Conservation (phyloP, 2,888 invertebrate genomes). For the Arctia plantaginis region DNA sequence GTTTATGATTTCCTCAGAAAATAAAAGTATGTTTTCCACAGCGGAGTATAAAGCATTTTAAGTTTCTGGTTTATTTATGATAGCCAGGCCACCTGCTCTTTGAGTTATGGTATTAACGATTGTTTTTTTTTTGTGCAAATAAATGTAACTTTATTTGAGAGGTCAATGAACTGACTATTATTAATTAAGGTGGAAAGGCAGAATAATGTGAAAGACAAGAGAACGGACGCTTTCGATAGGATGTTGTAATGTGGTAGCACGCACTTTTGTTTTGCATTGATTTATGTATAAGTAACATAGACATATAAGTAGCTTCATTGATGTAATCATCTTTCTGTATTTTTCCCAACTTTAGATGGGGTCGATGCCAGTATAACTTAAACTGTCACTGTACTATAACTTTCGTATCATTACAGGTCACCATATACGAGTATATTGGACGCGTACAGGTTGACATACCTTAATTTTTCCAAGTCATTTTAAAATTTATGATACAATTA, state of each 20-base stretch:
- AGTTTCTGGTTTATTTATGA: conserved; percentile 29
- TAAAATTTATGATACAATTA: too few species aligned
- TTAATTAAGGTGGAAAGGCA: neutral
- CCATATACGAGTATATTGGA: too few species aligned
- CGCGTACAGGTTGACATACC: too few species aligned
- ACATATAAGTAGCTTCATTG: too few species aligned
- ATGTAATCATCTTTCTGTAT: too few species aligned
- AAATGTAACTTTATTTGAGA: neutral
- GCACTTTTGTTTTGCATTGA: too few species aligned
- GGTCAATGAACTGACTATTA: neutral
- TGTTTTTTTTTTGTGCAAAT: conserved; percentile 1
- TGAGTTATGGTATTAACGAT: conserved; percentile 16
- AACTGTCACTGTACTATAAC: too few species aligned
- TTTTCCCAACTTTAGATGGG: too few species aligned
- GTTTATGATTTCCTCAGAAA: conserved; percentile 77
- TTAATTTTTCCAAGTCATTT: too few species aligned
- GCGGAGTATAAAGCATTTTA: conserved; percentile 49
- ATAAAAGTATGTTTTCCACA: conserved; percentile 52
- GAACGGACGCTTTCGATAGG: neutral
- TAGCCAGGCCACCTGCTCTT: conserved; percentile 35
- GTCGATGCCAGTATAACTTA: too few species aligned
- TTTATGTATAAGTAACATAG: too few species aligned
- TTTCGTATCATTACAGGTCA: too few species aligned
- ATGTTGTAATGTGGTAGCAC: neutral
- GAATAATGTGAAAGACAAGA: neutral